Evolutionary conservation across 1,140 invertebrate species (phyloP), one percentile per base, ranked within the genome.

Genomic region (Protaetia brevitarsis): DNA sequence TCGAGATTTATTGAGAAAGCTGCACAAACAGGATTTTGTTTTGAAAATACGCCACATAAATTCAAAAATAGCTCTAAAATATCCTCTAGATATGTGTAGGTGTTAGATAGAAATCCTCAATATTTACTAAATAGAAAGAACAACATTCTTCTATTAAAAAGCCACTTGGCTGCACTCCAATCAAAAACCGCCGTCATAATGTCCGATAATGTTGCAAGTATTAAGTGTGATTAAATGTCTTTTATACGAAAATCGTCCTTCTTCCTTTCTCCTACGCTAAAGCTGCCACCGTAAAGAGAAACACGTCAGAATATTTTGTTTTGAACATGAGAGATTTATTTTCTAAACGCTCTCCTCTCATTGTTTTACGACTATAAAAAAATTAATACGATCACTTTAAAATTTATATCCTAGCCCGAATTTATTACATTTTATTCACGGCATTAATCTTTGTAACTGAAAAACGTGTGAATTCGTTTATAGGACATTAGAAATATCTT

Each of bases 141-240:
- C 41, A 51, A 19, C 41, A 51, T 51, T 51, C 41, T 51, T 51
- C 26, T 51, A 51, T 51, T 51, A 51, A 51, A 51, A 16, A 51
- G 8, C 41, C 21, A 51, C 41, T 51, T 51, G 41, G 41, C 41
- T 23, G 16, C 41, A 21, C 41, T 51, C 41, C 41, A 51, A 51
- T 51, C 5, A 51, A 51, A 51, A 51, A 36, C 11, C 34, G 34
- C 16, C 26, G 41, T 51, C 41, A 51, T 51, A 23, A 51, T 51
- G 41, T 51, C 41, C 11, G 41, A 51, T 51, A 51, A 51, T 51
- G 26, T 51, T 51, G 26, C 41, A 51, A 51, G 41, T 51, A 51
- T 51, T 51, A 51, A 51, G 26, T 23, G 41, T 21, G 41, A 51
- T 51, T 23, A 51, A 51, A 51, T 51, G 26, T 51, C 19, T 51